These are phyloP conservation scores for Phrynosoma blainvillii DNA, from an alignment of 2,113 vertebrate genomes.

Conservation along the genomic window DNA sequence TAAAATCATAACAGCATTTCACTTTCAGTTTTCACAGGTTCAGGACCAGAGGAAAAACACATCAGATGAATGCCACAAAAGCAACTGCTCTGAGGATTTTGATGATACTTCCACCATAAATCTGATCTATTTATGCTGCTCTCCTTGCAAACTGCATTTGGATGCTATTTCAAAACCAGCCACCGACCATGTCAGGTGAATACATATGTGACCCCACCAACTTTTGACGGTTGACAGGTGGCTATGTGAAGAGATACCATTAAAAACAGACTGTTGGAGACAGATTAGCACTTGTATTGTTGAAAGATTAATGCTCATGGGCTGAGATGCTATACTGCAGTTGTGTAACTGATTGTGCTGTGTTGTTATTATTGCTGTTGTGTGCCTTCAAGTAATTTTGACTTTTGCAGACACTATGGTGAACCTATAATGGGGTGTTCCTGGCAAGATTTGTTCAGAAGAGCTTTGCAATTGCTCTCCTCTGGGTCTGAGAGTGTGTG, in stretches of 20 bases:
- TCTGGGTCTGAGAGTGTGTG: too few relatives aligned
- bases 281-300: neutral
- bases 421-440: too few relatives aligned
- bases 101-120: conserved; percentile 63
- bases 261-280: neutral
- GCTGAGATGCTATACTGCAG: too few relatives aligned
- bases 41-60: conserved; percentile 57
- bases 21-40: conserved; percentile 69
- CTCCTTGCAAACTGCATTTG: conserved; percentile 63
- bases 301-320: neutral
- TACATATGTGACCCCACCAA: conserved; percentile 35
- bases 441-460: too few relatives aligned
- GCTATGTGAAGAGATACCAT: too few relatives aligned
- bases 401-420: too few relatives aligned
- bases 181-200: conserved; percentile 57
- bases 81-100: conserved; percentile 36
- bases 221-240: neutral
- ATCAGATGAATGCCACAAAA: conserved; percentile 56
- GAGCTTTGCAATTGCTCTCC: too few relatives aligned
- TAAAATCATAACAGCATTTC: conserved; percentile 61
- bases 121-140: conserved; percentile 60
- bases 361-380: too few relatives aligned
- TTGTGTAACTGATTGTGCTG: too few relatives aligned
- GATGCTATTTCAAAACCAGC: conserved; percentile 65
- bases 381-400: too few relatives aligned